Evolutionary conservation across 2,113 vertebrate genomes (phyloP).

Genomic region (Eublepharis macularius): DNA sequence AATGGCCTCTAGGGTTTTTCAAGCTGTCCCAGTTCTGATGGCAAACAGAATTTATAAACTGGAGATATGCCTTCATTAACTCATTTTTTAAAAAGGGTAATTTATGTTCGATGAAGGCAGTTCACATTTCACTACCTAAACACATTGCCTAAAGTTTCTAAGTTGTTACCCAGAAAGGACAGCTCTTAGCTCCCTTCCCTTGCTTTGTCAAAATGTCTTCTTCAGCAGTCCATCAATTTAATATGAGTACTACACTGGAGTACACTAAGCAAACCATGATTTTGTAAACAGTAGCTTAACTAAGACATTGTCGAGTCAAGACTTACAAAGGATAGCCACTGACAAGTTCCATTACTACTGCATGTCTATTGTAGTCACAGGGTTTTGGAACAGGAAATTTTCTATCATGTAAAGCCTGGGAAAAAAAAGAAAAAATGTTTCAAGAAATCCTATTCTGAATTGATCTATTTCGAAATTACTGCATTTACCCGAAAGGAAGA

Average conservation of each 20-base stretch:
- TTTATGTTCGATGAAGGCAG: not conserved
- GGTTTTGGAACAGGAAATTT: slow-evolving; percentile 96
- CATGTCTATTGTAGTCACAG: slow-evolving; percentile 94
- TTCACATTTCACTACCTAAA: not conserved
- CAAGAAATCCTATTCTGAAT: no score
- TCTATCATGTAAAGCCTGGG: slow-evolving; percentile 88
- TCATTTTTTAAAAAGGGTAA: no score
- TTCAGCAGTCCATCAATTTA: not conserved
- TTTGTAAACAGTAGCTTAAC: not conserved
- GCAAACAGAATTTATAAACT: not conserved
- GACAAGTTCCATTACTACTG: slow-evolving; percentile 95
- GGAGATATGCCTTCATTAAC: not conserved
- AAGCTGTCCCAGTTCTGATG: not conserved
- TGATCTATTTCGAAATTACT: no score
- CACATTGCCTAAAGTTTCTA: not conserved
- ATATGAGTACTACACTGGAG: not conserved
- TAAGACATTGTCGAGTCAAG: slow-evolving; percentile 1
- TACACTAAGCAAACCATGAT: not conserved
- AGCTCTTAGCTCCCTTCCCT: not conserved
- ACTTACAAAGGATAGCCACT: slow-evolving; percentile 95
- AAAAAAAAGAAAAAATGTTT: not conserved
- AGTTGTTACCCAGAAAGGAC: not conserved
- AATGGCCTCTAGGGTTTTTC: not conserved
- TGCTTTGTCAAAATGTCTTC: not conserved
- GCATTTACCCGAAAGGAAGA: no score